These are phyloP conservation scores for Aphelinus certus DNA, from an alignment of 1,140 invertebrate genomes.

Conservation along the genomic window DNA sequence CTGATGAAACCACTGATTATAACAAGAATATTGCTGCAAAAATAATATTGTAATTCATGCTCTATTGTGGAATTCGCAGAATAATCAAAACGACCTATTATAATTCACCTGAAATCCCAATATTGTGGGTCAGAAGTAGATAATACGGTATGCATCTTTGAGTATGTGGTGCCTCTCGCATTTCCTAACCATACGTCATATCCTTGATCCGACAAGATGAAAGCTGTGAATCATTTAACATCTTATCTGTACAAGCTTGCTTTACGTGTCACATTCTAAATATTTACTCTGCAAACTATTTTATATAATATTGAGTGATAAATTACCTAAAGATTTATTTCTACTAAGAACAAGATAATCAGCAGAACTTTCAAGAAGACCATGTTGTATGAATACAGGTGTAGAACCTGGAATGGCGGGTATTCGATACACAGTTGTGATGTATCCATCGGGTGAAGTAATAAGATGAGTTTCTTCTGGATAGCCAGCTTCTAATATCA, in stretches of 20 bases:
- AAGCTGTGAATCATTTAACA: constrained; percentile 60
- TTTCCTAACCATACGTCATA: constrained; percentile 82
- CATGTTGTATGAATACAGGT: constrained; percentile 20
- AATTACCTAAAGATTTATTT: neutral
- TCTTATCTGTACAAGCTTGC: neutral
- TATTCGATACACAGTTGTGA: constrained; percentile 67
- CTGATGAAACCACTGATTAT: too few relatives aligned
- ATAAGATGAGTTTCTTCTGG: constrained; percentile 63
- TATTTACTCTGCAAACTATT: neutral
- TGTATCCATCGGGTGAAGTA: constrained; percentile 67
- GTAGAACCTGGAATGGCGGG: constrained; percentile 47
- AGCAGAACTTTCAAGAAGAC: constrained; percentile 6
- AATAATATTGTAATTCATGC: neutral
- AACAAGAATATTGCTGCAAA: too few relatives aligned
- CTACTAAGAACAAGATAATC: neutral
- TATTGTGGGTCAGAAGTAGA: constrained; percentile 67
- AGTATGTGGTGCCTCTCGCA: constrained; percentile 72
- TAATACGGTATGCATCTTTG: constrained; percentile 58
- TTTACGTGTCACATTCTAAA: too few relatives aligned
- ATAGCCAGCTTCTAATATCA: constrained; percentile 57
- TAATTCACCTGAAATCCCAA: constrained; percentile 66
- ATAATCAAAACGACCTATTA: neutral
- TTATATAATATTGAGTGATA: neutral
- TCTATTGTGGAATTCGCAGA: neutral
- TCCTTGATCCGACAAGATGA: constrained; percentile 73